Evolutionary conservation across 1,140 invertebrate species (phyloP).

Genomic region (Zaprionus nigranus): DNA sequence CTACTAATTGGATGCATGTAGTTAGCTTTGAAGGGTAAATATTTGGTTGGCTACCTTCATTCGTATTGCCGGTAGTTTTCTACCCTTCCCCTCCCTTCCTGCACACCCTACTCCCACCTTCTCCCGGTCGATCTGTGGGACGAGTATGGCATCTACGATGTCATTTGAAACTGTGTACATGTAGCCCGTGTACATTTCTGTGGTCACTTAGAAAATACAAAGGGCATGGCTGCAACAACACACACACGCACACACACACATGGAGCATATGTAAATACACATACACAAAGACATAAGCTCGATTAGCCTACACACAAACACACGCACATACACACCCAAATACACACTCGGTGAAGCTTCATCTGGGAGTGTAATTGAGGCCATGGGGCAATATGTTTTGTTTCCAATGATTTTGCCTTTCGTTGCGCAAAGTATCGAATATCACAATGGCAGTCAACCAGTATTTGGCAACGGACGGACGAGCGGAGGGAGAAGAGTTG

Average conservation of each 20-base stretch:
- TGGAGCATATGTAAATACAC: constrained; percentile 9
- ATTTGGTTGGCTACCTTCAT: constrained; percentile 30
- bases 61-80: constrained; percentile 1
- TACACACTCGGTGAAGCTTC: constrained; percentile 43
- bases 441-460: constrained; percentile 70
- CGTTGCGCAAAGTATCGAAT: constrained; percentile 79
- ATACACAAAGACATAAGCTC: constrained; percentile 47
- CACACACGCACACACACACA: constrained; percentile 15
- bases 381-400: constrained; percentile 82
- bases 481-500: constrained; percentile 3
- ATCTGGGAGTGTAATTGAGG: constrained; percentile 78
- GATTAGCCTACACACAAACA: constrained; percentile 54
- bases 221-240: constrained; percentile 28
- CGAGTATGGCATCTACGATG: constrained; percentile 39
- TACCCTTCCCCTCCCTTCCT: constrained; percentile 1
- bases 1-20: constrained; percentile 50
- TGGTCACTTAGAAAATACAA: constrained; percentile 70
- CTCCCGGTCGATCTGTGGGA: not conserved
- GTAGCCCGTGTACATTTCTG: constrained; percentile 75
- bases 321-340: too few relatives aligned
- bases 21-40: constrained; percentile 33
- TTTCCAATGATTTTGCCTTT: constrained; percentile 82
- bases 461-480: constrained; percentile 1
- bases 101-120: not conserved
- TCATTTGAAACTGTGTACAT: constrained; percentile 66